phyloP scores from a whole-genome alignment of 1,140 invertebrate genomes.

The Saccostrea glomerata region DNA sequence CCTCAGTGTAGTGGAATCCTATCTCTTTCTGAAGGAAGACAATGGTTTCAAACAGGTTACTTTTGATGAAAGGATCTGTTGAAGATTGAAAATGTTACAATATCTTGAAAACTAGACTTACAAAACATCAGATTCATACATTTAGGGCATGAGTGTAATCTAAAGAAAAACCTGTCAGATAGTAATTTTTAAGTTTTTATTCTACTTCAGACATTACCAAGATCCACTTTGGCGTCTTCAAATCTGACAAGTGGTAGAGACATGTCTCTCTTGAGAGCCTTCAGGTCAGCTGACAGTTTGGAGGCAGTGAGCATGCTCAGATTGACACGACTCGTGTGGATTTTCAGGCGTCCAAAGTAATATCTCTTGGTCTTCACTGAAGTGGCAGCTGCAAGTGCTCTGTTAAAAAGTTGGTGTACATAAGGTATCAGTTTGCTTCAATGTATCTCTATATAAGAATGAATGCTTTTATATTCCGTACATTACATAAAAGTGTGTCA shows the following conservation, averaged over 20 bases:
- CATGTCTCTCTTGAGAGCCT: constrained; percentile 90
- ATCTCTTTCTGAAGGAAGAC: constrained; percentile 88
- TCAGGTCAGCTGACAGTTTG: constrained; percentile 85
- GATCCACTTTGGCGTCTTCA: constrained; percentile 95
- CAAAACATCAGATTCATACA: too few relatives aligned
- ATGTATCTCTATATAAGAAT: too few relatives aligned
- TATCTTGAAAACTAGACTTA: too few relatives aligned
- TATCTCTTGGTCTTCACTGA: constrained; percentile 87
- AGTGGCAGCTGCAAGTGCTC: constrained; percentile 85
- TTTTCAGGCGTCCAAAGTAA: constrained; percentile 93
- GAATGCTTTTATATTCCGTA: too few relatives aligned
- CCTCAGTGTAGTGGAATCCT: constrained; percentile 89
- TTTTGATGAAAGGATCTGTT: constrained; percentile 88
- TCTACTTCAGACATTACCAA: constrained; percentile 77
- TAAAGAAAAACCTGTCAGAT: too few relatives aligned
- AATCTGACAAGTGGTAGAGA: constrained; percentile 95
- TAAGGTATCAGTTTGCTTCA: too few relatives aligned
- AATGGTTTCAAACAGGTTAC: constrained; percentile 93
- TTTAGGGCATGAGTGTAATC: too few relatives aligned
- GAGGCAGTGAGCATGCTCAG: constrained; percentile 92
- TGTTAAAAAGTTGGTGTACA: constrained; percentile 30
- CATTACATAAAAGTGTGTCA: too few relatives aligned
- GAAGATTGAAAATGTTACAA: background rate
- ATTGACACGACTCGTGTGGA: constrained; percentile 88
- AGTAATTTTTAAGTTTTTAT: too few relatives aligned